Conservation (phyloP, 1,140 invertebrate species). For the Drosophila rufa region DNA sequence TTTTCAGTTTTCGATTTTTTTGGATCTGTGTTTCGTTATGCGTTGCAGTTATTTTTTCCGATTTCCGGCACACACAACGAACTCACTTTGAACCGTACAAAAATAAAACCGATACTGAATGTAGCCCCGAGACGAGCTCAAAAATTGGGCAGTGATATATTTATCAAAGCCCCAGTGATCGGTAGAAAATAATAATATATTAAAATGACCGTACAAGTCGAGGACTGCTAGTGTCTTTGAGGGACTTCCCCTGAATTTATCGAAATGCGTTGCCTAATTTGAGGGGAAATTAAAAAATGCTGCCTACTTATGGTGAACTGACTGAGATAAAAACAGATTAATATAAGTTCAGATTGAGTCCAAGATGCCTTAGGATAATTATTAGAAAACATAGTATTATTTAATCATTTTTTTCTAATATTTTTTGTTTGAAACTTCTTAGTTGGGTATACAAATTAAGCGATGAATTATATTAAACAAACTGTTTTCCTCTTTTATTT, state of each 20-base stretch:
- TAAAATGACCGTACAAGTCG: too few species aligned
- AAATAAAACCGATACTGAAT: constrained; percentile 6
- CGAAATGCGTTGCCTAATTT: neutral
- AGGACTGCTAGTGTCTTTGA: neutral
- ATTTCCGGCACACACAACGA: neutral
- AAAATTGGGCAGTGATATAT: too few species aligned
- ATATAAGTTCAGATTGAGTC: too few species aligned
- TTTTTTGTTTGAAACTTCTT: too few species aligned
- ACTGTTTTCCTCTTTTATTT: too few species aligned
- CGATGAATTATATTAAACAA: neutral
- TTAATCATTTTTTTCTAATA: too few species aligned
- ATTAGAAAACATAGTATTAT: too few species aligned
- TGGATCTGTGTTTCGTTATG: neutral
- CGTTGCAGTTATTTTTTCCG: neutral
- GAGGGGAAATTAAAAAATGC: too few species aligned
- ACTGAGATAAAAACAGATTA: neutral
- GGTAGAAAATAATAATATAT: neutral
- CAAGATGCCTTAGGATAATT: too few species aligned
- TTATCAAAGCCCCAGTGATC: too few species aligned
- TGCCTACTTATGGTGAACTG: neutral
- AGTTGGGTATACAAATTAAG: too few species aligned
- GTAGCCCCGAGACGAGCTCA: neutral
- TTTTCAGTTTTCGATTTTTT: too few species aligned
- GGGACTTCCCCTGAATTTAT: neutral
- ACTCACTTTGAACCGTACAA: constrained; percentile 14